These are phyloP conservation scores for Rutpela maculata DNA, from an alignment of 2,888 invertebrate genomes.

Conservation along the genomic window DNA sequence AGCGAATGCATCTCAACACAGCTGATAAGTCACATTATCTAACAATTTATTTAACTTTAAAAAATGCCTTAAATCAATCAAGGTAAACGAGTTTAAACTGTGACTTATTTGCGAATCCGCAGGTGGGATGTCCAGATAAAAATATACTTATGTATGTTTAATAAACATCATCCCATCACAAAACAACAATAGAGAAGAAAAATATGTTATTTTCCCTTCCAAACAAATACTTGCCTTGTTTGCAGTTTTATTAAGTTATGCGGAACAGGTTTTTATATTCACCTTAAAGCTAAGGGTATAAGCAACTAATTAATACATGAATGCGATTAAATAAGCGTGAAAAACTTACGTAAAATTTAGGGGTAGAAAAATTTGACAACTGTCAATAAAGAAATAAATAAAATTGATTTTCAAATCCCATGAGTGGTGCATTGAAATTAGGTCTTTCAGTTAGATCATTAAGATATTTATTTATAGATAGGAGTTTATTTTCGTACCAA, in stretches of 20 bases:
- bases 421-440: conserved; percentile 27
- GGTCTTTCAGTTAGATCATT: conserved; percentile 34
- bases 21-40: not conserved
- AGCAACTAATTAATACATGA: not conserved
- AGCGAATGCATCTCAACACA: not conserved
- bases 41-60: conserved; percentile 7
- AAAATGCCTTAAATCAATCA: conserved; percentile 25
- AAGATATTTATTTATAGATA: conserved; percentile 35
- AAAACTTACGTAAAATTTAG: conserved; percentile 31
- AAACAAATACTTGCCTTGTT: not conserved
- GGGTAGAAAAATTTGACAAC: conserved; percentile 30
- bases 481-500: conserved; percentile 55
- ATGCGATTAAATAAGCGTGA: not conserved
- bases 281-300: not conserved
- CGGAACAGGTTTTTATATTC: not conserved
- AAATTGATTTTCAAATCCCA: conserved; percentile 19
- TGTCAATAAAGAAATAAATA: conserved; percentile 28
- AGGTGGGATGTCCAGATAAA: conserved; percentile 28
- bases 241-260: not conserved
- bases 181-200: not conserved
- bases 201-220: too few relatives aligned
- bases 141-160: too few relatives aligned
- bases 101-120: conserved; percentile 6
- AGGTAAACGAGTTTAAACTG: conserved; percentile 23
- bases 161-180: conserved; percentile 19